These are phyloP conservation scores for Colletes collaris DNA, from an alignment of 2,888 invertebrate genomes.

Conservation along the genomic window DNA sequence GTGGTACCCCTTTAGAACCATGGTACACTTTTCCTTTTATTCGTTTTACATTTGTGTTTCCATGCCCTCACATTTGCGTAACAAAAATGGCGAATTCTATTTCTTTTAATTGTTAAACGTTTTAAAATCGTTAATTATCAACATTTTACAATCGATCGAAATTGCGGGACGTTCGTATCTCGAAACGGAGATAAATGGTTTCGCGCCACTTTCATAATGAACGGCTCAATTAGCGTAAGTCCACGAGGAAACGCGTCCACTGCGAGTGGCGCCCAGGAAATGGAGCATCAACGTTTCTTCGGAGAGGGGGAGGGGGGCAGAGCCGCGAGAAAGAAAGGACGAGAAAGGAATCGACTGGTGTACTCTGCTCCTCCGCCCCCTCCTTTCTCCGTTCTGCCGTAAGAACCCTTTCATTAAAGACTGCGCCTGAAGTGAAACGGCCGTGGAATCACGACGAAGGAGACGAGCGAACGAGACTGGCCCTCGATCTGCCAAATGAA, in stretches of 20 bases:
- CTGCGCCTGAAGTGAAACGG: conserved; percentile 55
- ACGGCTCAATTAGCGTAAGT: too few relatives aligned
- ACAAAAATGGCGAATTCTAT: too few relatives aligned
- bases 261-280: conserved; percentile 17
- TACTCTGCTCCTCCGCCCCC: conserved; percentile 3
- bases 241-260: background rate
- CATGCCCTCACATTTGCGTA: too few relatives aligned
- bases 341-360: conserved; percentile 34
- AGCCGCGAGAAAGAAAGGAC: conserved; percentile 7
- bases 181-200: too few relatives aligned
- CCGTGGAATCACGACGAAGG: conserved; percentile 48
- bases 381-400: conserved; percentile 11
- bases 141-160: too few relatives aligned
- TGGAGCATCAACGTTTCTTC: conserved; percentile 7
- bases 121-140: too few relatives aligned
- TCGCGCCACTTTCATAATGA: too few relatives aligned
- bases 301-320: background rate
- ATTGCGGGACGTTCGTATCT: too few relatives aligned
- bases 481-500: conserved; percentile 70
- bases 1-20: too few relatives aligned
- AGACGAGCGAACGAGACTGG: conserved; percentile 53
- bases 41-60: too few relatives aligned
- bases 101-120: too few relatives aligned
- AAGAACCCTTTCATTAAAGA: conserved; percentile 66
- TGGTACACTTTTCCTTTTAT: too few relatives aligned